Conservation (phyloP, 2,888 invertebrate species). For the Oegoconia quadripuncta region DNA sequence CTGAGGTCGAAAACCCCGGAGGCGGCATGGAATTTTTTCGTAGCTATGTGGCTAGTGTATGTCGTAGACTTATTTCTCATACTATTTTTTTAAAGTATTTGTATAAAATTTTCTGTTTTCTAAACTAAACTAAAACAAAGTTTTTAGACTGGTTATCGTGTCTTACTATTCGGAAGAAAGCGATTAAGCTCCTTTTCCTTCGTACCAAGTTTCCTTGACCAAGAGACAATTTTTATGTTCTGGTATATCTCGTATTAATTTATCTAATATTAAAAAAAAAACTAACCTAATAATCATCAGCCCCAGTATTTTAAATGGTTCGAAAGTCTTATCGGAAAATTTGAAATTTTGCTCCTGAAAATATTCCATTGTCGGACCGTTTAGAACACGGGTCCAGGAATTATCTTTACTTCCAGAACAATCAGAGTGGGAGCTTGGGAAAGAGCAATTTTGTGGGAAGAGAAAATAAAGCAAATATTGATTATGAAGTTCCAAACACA, state of each 20-base stretch:
- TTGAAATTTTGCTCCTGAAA: neutral
- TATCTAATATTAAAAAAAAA: too few species aligned
- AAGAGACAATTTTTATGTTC: too few species aligned
- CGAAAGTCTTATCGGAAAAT: neutral
- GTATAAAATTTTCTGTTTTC: too few species aligned
- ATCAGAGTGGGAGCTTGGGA: constrained; percentile 79
- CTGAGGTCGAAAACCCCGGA: constrained; percentile 66
- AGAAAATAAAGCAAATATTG: constrained; percentile 50
- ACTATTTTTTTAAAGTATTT: neutral
- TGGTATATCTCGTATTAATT: too few species aligned
- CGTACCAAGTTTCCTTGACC: too few species aligned
- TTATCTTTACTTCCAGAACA: constrained; percentile 50
- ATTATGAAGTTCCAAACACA: constrained; percentile 34
- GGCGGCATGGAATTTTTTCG: constrained; percentile 75
- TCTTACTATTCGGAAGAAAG: too few species aligned
- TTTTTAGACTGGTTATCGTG: too few species aligned
- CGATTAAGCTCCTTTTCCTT: too few species aligned
- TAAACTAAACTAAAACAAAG: too few species aligned
- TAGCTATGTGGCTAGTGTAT: constrained; percentile 81
- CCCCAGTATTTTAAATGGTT: too few species aligned
- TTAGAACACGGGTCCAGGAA: neutral
- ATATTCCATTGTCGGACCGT: neutral
- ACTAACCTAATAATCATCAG: too few species aligned
- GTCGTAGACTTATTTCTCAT: constrained; percentile 11
- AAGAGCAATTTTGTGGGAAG: constrained; percentile 73